Base-by-base conservation (phyloP, 1,140 invertebrate genomes). In the Drosophila watanabei region DNA sequence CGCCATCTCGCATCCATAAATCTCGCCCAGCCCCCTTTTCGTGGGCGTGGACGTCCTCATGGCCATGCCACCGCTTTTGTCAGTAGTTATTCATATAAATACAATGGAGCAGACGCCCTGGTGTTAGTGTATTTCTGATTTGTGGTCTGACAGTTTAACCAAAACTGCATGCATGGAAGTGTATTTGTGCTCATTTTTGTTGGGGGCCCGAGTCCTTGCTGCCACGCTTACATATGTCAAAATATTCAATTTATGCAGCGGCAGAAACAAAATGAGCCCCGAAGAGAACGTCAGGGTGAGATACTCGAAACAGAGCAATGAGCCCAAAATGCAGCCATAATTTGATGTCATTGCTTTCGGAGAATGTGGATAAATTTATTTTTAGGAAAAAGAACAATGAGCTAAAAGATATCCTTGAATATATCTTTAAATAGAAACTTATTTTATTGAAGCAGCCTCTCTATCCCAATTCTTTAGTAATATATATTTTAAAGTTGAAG, bases 211-310 rank as follows among this genome's bases (percentile, higher is more conserved):
- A 57, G 54, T 71, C 46, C 78, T 33, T 60, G 78, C 46, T 63
- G 65, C 79, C 69, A 59, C 80, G 82, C 86, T 90, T 90, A 91
- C 86, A 90, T 91, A 90, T 90, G 86, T 90, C 87, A 90, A 91
- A 90, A 90, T 91, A 90, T 91, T 91, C 86, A 91, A 91, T 91
- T 91, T 87, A 91, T 90, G 80, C 88, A 91, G 80, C 73, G 87
- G 69, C 79, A 80, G 75, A 82, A 82, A 82, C 86, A 82, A 86
- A 88, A 90, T 90, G 86, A 82, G 72, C 86, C 71, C 82, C 82
- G 51, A 75, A 49, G 73, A 66, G 73, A 63, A 75, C 52, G 62
- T 49, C 68, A 51, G 43, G 63, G 33, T 11, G 49, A 32, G 43
- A 58, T 60, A 48, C 45, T 35, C 20, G 16, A 35, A 37, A 2